These are phyloP conservation scores for Triplophysa rosa DNA, from an alignment of 2,113 vertebrate genomes.

Conservation along the genomic window DNA sequence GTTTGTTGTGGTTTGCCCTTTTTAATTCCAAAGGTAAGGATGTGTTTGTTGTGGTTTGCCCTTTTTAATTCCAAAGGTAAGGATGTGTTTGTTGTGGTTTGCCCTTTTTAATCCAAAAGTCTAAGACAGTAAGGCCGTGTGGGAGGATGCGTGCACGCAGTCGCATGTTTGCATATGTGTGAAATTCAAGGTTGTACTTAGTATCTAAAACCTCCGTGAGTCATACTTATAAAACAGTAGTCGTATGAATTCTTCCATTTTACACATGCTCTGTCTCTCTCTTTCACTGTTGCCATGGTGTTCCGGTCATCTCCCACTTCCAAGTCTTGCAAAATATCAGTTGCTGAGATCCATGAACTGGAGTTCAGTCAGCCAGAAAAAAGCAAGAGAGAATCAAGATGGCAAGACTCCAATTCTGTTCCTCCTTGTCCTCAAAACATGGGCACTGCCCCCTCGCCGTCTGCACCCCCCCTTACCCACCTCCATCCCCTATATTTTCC, in stretches of 20 bases:
- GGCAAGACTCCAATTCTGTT: slow-evolving; percentile 50
- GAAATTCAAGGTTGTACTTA: slow-evolving; percentile 70
- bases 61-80: slow-evolving; percentile 62
- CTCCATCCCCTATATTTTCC: neutral
- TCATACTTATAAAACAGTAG: slow-evolving; percentile 56
- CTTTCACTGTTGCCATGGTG: slow-evolving; percentile 43
- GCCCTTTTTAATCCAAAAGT: slow-evolving; percentile 61
- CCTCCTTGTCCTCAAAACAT: slow-evolving; percentile 34
- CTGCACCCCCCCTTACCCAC: slow-evolving; percentile 18
- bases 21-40: slow-evolving; percentile 62
- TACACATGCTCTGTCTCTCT: neutral
- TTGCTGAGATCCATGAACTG: slow-evolving; percentile 26
- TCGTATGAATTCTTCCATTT: slow-evolving; percentile 48
- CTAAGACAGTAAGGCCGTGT: slow-evolving; percentile 43
- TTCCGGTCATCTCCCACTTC: neutral
- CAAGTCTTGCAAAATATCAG: slow-evolving; percentile 36
- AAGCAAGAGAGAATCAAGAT: slow-evolving; percentile 47
- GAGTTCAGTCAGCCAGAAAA: slow-evolving; percentile 49
- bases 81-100: slow-evolving; percentile 49
- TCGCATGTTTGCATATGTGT: slow-evolving; percentile 51
- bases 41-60: slow-evolving; percentile 51
- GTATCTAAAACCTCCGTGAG: slow-evolving; percentile 61
- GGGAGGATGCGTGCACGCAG: slow-evolving; percentile 33
- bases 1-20: slow-evolving; percentile 51
- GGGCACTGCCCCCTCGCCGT: slow-evolving; percentile 29